Evolutionary conservation across 1,140 invertebrate genomes (phyloP).

Genomic region (Hirudo medicinalis): DNA sequence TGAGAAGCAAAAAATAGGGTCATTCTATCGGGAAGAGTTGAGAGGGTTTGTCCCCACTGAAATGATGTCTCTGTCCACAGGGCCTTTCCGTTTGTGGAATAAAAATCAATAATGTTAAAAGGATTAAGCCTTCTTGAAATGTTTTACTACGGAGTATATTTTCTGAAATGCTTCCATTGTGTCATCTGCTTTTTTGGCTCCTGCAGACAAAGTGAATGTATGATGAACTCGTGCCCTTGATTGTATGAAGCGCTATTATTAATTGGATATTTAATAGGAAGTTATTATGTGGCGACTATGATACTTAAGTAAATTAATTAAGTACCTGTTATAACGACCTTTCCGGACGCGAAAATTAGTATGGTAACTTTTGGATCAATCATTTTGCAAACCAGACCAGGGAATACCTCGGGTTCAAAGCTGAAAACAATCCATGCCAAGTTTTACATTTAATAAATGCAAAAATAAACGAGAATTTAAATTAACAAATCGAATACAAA

Average conservation of each 20-base stretch:
- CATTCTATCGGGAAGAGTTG: too few relatives aligned
- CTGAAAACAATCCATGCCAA: conserved; percentile 29
- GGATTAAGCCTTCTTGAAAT: conserved; percentile 78
- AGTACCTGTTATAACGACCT: conserved; percentile 83
- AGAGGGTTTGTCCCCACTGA: too few relatives aligned
- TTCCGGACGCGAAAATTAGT: conserved; percentile 96
- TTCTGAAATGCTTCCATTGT: conserved; percentile 99
- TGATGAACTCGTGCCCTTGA: too few relatives aligned
- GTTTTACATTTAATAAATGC: not conserved
- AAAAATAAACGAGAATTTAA: too few relatives aligned
- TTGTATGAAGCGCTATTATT: too few relatives aligned
- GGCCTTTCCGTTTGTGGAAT: too few relatives aligned
- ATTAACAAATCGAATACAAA: conserved; percentile 28
- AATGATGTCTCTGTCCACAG: too few relatives aligned
- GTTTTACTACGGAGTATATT: conserved; percentile 97
- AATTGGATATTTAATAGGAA: conserved; percentile 30
- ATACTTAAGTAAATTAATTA: not conserved
- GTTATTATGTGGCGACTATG: not conserved
- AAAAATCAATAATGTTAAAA: too few relatives aligned
- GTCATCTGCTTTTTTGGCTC: conserved; percentile 91
- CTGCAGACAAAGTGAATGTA: conserved; percentile 40
- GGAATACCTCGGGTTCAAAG: conserved; percentile 67
- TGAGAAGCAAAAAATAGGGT: too few relatives aligned
- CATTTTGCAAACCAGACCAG: conserved; percentile 97
- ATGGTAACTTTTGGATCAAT: conserved; percentile 96